These are phyloP conservation scores for Meta bourneti DNA, from an alignment of 2,888 invertebrate species.

Conservation along the genomic window DNA sequence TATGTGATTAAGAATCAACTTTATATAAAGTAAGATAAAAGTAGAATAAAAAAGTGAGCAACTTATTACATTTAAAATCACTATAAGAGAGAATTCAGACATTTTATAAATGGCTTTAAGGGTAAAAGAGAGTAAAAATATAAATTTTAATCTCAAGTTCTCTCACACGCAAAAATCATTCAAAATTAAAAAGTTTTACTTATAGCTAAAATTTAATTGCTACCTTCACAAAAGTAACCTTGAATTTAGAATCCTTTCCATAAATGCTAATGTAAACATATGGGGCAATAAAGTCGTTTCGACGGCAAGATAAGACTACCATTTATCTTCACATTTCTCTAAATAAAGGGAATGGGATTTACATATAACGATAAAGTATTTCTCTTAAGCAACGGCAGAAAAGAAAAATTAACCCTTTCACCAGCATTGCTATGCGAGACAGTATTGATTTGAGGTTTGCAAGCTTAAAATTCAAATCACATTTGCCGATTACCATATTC, in stretches of 20 bases:
- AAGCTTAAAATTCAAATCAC: constrained; percentile 37
- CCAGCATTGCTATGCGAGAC: neutral
- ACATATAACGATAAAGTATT: neutral
- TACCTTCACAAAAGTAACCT: neutral
- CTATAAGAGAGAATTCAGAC: no score
- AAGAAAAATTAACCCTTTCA: neutral
- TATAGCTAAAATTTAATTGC: no score
- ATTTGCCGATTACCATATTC: constrained; percentile 42
- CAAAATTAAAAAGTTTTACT: no score
- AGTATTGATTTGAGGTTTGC: constrained; percentile 11
- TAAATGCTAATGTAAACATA: neutral
- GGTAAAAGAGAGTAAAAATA: no score
- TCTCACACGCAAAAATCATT: no score
- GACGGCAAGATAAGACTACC: neutral
- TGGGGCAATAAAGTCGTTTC: neutral
- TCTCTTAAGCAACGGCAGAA: neutral
- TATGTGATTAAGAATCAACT: no score
- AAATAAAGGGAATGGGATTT: neutral
- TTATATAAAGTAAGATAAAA: no score
- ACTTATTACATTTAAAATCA: no score
- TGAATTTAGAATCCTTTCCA: neutral
- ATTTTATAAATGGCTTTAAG: no score
- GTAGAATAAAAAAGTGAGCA: no score
- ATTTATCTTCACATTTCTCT: neutral
- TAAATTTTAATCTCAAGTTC: no score